Percentiles rank a stretch among this genome's conserved stretches.
These are phyloP conservation scores for Gambusia affinis DNA, from an alignment of 2,113 vertebrate genomes.

Conservation along the genomic window DNA sequence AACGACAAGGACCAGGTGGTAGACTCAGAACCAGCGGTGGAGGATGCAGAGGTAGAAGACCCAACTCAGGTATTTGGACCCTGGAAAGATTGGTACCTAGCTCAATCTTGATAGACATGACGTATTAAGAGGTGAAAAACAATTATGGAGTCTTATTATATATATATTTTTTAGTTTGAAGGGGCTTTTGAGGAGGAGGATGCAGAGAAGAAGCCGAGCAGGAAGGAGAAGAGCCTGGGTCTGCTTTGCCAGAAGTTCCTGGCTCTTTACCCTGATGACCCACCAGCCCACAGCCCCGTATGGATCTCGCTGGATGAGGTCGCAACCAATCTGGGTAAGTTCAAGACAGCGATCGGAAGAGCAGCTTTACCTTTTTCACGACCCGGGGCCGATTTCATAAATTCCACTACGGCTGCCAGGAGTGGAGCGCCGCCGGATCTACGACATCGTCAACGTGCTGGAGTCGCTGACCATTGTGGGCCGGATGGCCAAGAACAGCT, in stretches of 20 bases:
- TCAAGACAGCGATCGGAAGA: not conserved
- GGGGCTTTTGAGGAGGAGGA: constrained; percentile 83
- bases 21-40: constrained; percentile 41
- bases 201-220: constrained; percentile 89
- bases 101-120: not conserved
- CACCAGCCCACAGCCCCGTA: constrained; percentile 83
- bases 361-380: not conserved
- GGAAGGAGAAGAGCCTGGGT: constrained; percentile 96
- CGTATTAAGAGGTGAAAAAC: not conserved
- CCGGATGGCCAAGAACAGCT: constrained; percentile 94
- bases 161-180: constrained; percentile 74
- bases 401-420: constrained; percentile 70
- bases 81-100: not conserved
- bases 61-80: constrained; percentile 77
- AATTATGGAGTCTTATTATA: not conserved
- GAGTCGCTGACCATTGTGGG: constrained; percentile 91
- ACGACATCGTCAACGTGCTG: constrained; percentile 93
- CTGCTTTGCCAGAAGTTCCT: constrained; percentile 95
- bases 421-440: constrained; percentile 92
- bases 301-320: constrained; percentile 95
- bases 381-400: not conserved
- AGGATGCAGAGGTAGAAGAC: constrained; percentile 60
- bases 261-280: constrained; percentile 91
- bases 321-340: constrained; percentile 87
- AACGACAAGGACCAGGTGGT: constrained; percentile 45